Evolutionary conservation across 92 coral and sea anemone species (phyloP).

Genomic region (Epizoanthus ramosus): DNA sequence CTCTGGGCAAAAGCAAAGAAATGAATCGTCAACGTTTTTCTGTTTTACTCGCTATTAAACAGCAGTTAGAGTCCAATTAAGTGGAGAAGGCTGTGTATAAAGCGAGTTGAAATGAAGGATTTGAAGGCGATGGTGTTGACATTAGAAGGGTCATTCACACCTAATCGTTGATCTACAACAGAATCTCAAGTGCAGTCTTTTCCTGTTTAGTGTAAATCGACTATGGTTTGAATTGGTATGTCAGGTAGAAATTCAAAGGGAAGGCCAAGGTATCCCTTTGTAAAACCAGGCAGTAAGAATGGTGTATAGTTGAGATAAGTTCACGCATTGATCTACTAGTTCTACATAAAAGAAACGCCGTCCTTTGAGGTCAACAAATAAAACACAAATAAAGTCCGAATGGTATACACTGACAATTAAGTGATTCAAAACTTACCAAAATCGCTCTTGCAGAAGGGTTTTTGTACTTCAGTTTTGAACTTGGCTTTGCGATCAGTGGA

Average conservation of each 20-base stretch:
- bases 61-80: neutral
- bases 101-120: neutral
- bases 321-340: neutral
- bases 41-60: neutral
- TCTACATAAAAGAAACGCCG: neutral
- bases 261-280: neutral
- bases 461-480: neutral
- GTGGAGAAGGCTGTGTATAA: neutral
- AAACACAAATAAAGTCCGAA: neutral
- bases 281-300: neutral
- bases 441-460: conserved; percentile 1
- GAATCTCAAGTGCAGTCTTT: neutral
- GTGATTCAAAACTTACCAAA: conserved; percentile 21
- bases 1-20: neutral
- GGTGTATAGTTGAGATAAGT: neutral
- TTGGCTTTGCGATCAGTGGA: neutral
- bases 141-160: neutral
- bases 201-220: neutral
- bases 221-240: neutral
- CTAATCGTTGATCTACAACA: neutral
- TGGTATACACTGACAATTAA: neutral
- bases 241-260: neutral
- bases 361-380: conserved; percentile 14
- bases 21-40: neutral
- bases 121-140: neutral